Evolutionary conservation across 2,113 vertebrate genomes (phyloP).

Genomic region (Natator depressus): DNA sequence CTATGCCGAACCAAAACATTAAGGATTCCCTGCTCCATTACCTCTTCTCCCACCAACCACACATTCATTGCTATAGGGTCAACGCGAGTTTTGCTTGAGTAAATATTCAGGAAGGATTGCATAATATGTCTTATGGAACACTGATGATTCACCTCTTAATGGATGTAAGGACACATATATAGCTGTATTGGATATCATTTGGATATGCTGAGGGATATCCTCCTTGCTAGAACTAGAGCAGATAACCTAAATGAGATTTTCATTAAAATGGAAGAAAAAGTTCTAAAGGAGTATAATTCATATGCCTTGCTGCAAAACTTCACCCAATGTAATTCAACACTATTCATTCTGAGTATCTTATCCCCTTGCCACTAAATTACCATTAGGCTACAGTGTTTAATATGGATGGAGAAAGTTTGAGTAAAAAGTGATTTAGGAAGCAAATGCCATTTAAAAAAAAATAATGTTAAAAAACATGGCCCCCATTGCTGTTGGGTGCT

Average conservation of each 20-base stretch:
- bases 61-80: background rate
- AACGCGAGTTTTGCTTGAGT: background rate
- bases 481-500: background rate
- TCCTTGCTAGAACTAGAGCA: background rate
- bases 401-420: background rate
- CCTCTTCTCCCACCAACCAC: background rate
- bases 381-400: background rate
- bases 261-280: background rate
- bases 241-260: background rate
- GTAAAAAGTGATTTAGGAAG: background rate
- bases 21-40: background rate
- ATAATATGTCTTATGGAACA: background rate
- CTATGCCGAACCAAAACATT: background rate
- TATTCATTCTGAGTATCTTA: background rate
- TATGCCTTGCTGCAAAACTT: background rate
- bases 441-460: background rate
- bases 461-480: rapidly evolving
- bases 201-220: background rate
- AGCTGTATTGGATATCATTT: background rate
- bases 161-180: rapidly evolving
- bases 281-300: background rate
- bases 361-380: background rate
- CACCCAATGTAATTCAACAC: background rate
- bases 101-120: background rate
- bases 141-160: background rate